Evolutionary conservation across 2,113 vertebrate genomes (phyloP).

Genomic region (Triplophysa tibetana): DNA sequence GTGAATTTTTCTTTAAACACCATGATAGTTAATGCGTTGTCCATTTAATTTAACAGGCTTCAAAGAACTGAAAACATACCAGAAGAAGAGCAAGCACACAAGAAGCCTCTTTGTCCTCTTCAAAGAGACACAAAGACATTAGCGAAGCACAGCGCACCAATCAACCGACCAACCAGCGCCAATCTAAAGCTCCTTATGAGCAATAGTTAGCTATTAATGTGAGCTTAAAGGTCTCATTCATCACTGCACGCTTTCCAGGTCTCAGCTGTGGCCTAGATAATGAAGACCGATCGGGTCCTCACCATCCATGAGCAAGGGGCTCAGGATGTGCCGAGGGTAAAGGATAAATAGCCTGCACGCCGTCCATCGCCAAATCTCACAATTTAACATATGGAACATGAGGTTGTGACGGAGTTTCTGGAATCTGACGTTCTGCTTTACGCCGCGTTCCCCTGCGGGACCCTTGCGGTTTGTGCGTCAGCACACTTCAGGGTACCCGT

Average conservation of each 20-base stretch:
- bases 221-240: conserved; percentile 55
- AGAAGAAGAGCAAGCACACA: not conserved
- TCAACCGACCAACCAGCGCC: conserved; percentile 39
- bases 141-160: conserved; percentile 33
- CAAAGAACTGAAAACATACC: conserved; percentile 36
- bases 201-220: conserved; percentile 56
- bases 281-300: conserved; percentile 47
- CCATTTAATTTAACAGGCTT: not conserved
- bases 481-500: conserved; percentile 23
- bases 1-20: too few species aligned
- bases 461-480: conserved; percentile 46
- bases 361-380: conserved; percentile 3
- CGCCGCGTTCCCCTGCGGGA: conserved; percentile 33
- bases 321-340: not conserved
- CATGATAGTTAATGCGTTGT: conserved; percentile 10
- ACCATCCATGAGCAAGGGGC: conserved; percentile 2
- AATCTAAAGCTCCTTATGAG: conserved; percentile 45
- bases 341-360: conserved; percentile 37
- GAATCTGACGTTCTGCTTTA: conserved; percentile 21
- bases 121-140: conserved; percentile 34
- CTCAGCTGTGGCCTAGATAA: conserved; percentile 49
- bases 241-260: conserved; percentile 47
- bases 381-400: conserved; percentile 38
- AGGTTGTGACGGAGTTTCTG: conserved; percentile 5
- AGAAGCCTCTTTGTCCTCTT: not conserved